A percentile compares a stretch with the other conserved stretches of the same genome.
These are phyloP conservation scores for Lucilia cuprina DNA, from an alignment of 1,140 invertebrate species.

Conservation along the genomic window DNA sequence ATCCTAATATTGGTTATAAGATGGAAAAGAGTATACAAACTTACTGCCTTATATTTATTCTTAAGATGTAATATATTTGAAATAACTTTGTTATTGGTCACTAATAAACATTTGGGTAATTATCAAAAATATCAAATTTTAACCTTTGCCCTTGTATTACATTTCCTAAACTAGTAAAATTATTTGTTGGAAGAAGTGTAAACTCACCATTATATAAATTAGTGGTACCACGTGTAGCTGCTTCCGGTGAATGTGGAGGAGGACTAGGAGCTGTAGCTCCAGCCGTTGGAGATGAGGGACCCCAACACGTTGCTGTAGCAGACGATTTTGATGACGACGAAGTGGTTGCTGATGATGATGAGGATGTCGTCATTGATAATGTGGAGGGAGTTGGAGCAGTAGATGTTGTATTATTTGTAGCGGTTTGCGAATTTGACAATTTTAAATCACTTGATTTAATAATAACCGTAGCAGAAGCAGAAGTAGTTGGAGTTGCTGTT, in stretches of 20 bases:
- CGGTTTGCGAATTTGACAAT: constrained; percentile 29
- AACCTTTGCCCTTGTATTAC: too few species aligned
- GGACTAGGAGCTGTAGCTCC: constrained; percentile 77
- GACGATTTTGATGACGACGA: constrained; percentile 49
- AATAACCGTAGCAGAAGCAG: constrained; percentile 48
- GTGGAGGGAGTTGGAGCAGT: neutral
- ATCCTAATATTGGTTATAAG: too few species aligned
- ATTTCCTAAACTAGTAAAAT: too few species aligned
- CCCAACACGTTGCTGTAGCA: constrained; percentile 68
- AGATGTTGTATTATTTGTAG: neutral
- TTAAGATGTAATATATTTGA: too few species aligned
- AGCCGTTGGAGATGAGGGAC: constrained; percentile 75
- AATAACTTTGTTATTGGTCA: too few species aligned
- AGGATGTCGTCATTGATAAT: neutral
- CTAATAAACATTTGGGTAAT: too few species aligned
- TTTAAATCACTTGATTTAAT: constrained; percentile 59
- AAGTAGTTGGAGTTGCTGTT: constrained; percentile 64
- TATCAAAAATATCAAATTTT: too few species aligned
- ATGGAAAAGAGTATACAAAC: too few species aligned
- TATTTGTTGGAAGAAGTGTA: too few species aligned
- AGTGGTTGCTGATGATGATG: constrained; percentile 42
- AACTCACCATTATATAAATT: constrained; percentile 73
- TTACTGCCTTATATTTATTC: too few species aligned
- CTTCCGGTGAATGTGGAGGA: constrained; percentile 68
- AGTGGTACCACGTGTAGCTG: constrained; percentile 65